phyloP scores from a whole-genome alignment of 2,113 vertebrate genomes.

The Emydocephalus ijimae region DNA sequence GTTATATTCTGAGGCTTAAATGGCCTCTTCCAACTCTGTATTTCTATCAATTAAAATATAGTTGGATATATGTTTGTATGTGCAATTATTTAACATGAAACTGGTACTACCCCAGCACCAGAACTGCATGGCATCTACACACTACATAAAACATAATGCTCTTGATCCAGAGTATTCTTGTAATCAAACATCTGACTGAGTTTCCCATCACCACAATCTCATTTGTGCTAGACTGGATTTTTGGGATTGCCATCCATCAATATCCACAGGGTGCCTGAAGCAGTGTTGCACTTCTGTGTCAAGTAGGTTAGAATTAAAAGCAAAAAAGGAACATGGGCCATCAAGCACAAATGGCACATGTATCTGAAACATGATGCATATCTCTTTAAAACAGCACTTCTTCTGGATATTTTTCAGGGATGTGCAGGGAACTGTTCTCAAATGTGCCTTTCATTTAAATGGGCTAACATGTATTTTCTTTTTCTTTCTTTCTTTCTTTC shows the following conservation, averaged over 20 bases:
- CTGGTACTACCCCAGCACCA: conserved; percentile 19
- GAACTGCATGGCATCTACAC: conserved; percentile 31
- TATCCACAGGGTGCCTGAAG: background rate
- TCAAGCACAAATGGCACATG: background rate
- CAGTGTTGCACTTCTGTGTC: background rate
- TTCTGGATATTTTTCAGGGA: background rate
- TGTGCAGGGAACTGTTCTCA: background rate
- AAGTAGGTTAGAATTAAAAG: background rate
- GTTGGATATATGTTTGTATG: conserved; percentile 36
- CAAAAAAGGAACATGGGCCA: background rate
- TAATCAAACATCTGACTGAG: conserved; percentile 38
- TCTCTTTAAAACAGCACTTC: background rate
- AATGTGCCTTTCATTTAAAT: background rate
- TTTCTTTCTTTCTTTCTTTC: no score
- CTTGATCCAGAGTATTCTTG: conserved; percentile 14
- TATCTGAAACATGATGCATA: background rate
- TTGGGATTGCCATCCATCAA: background rate
- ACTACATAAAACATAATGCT: conserved; percentile 10
- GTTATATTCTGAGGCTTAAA: background rate
- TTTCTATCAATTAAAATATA: conserved; percentile 51
- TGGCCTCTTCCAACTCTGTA: conserved; percentile 18
- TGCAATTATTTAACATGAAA: conserved; percentile 24
- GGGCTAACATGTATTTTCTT: background rate
- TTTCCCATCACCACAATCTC: conserved; percentile 37
- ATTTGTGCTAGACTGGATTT: background rate